Evolutionary conservation across 1,140 invertebrate species (phyloP).

Genomic region (Drosophila carrolli): DNA sequence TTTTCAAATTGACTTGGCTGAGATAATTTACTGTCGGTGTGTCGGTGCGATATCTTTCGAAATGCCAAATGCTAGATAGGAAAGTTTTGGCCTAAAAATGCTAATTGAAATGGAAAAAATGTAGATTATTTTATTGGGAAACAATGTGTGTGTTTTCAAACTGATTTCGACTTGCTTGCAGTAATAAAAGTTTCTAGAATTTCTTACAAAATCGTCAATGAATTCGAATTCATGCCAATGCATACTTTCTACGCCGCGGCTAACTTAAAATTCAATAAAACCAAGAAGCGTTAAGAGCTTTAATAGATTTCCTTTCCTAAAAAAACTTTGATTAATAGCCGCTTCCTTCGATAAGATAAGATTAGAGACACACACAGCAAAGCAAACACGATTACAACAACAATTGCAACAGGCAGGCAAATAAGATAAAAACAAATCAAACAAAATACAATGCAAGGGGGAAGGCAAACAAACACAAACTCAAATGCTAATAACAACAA

Average conservation of each 20-base stretch:
- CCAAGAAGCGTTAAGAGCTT: constrained; percentile 1
- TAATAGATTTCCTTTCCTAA: constrained; percentile 37
- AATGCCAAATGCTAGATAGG: constrained; percentile 49
- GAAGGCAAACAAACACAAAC: constrained; percentile 14
- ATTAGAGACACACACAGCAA: constrained; percentile 29
- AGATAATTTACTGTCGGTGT: constrained; percentile 57
- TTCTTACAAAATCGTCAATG: not conserved
- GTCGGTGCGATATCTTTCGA: constrained; percentile 42
- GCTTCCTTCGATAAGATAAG: constrained; percentile 61
- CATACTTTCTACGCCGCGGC: not conserved
- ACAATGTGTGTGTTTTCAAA: not conserved
- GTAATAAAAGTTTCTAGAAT: not conserved
- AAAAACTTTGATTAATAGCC: constrained; percentile 59
- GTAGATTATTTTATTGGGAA: not conserved
- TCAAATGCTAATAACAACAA: constrained; percentile 44
- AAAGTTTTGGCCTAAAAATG: constrained; percentile 14
- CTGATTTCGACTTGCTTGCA: too few species aligned
- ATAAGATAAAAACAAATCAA: constrained; percentile 56
- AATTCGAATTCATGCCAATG: not conserved
- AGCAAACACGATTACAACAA: constrained; percentile 14
- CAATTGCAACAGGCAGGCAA: constrained; percentile 24
- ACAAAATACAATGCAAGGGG: constrained; percentile 17
- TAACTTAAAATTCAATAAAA: constrained; percentile 3
- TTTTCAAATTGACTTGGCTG: constrained; percentile 50
- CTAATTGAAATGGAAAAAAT: not conserved